Base-by-base conservation (phyloP, 2,797 vertebrate species). In the Macroramphosus scolopax region DNA sequence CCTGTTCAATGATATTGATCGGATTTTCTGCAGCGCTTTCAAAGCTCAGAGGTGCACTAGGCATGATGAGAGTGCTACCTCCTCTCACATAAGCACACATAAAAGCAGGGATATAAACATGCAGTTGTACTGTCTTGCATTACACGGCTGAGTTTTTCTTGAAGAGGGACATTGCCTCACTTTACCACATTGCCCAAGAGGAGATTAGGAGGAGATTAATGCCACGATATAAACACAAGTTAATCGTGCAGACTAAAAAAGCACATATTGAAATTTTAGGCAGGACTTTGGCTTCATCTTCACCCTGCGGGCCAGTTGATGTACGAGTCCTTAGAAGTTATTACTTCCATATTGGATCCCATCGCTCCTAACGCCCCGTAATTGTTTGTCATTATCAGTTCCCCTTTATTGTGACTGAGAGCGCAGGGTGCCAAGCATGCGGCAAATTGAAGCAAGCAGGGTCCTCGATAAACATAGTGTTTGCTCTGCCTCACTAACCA, bases 1-100 rank as follows among this genome's bases (percentile, higher is more conserved):
- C 56, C 59, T 65, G 55, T 50, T 84, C 68, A 44, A 69, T 82
- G 47, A 13, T 62, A 78, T 85, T 63, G 81, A 83, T 83, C 44
- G 5, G 25, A 26, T 44, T 46, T 61, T 59, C 49, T 58, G 39
- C 24, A 4, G 41, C 56, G 16, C 45, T 65, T 41, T 59, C 26
- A 33, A 37, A 47, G 50, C 56, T 65, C 55, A 49, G 24, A 50
- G 63, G 41, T 24, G 44, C 53, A 53, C 17, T 50, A 32, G 39
- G 33, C 47, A 24, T 39, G 20, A 65, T 49, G 32, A 49, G 24
- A 22, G 18, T n/a, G n/a, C n/a, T n/a, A n/a, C n/a, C n/a, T n/a
- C n/a, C n/a, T n/a, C n/a, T n/a, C 34, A 33, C 15, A 3, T 34
- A 10, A 38, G 8, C n/a, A 11, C 15, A 16, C 4, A 17, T 34